Conservation (phyloP, 2,888 invertebrate species). For the Drosophila aldrichi region DNA sequence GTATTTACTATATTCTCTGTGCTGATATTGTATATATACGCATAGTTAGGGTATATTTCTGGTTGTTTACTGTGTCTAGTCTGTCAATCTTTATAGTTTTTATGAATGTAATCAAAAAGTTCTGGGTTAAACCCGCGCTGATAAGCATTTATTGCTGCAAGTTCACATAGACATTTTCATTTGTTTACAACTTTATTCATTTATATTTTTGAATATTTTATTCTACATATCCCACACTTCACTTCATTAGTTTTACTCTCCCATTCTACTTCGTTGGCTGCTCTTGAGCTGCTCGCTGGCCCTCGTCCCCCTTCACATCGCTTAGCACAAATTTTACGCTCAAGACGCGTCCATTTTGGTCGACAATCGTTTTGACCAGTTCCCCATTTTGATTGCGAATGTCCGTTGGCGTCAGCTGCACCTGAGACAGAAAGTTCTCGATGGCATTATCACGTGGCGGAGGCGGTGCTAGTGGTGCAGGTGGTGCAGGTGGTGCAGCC, state of each 20-base stretch:
- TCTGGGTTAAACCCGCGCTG: constrained; percentile 36
- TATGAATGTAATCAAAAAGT: neutral
- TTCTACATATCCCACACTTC: neutral
- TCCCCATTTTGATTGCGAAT: constrained; percentile 63
- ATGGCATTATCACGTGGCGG: constrained; percentile 39
- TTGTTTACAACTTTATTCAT: constrained; percentile 1
- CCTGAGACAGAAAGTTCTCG: constrained; percentile 58
- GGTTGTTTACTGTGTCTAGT: neutral
- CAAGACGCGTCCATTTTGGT: constrained; percentile 70
- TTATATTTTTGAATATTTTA: neutral
- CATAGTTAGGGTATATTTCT: no score
- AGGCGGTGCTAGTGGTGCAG: neutral
- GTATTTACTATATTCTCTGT: neutral
- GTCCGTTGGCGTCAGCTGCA: constrained; percentile 62
- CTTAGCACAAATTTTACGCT: constrained; percentile 73
- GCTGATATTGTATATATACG: neutral
- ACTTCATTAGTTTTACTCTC: neutral
- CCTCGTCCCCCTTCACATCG: constrained; percentile 34
- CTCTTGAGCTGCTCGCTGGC: constrained; percentile 6
- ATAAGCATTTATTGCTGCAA: constrained; percentile 40
- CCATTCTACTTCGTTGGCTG: constrained; percentile 26
- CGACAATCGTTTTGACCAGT: constrained; percentile 66
- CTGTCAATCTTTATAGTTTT: neutral
- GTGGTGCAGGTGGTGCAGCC: neutral
- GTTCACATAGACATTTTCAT: neutral